A percentile compares a stretch with the other conserved stretches of the same genome.
These are phyloP conservation scores for Drosophila kurseongensis DNA, from an alignment of 1,140 invertebrate species.

Conservation along the genomic window DNA sequence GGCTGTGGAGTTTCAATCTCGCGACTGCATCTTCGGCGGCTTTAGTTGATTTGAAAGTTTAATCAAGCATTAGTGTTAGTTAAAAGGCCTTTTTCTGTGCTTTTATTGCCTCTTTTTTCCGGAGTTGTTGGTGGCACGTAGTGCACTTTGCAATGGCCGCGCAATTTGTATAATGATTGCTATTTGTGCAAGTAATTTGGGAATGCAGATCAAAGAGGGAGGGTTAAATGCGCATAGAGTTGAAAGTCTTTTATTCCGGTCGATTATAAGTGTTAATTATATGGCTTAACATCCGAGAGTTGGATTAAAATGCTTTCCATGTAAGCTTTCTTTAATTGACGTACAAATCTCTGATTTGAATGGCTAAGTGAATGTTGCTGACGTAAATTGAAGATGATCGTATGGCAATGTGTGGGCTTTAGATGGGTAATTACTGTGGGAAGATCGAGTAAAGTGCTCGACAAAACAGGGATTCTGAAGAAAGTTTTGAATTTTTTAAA, in stretches of 20 bases:
- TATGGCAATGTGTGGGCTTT: slow-evolving; percentile 27
- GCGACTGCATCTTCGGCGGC: slow-evolving; percentile 23
- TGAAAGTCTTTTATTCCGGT: slow-evolving; percentile 36
- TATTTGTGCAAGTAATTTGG: slow-evolving; percentile 61
- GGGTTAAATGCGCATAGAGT: background rate
- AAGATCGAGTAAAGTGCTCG: background rate
- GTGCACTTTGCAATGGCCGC: slow-evolving; percentile 56
- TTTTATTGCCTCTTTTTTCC: slow-evolving; percentile 37
- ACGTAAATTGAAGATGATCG: slow-evolving; percentile 16
- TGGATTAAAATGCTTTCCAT: slow-evolving; percentile 28
- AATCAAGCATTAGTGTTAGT: slow-evolving; percentile 58
- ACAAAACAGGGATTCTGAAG: background rate
- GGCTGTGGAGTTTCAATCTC: slow-evolving; percentile 1
- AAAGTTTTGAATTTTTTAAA: no score
- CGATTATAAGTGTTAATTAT: slow-evolving; percentile 62
- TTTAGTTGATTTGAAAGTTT: slow-evolving; percentile 70
- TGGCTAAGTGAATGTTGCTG: slow-evolving; percentile 16
- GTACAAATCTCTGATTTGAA: slow-evolving; percentile 13
- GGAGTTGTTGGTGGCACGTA: slow-evolving; percentile 42
- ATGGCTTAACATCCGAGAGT: slow-evolving; percentile 39
- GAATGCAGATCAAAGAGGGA: slow-evolving; percentile 12
- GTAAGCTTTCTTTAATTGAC: slow-evolving; percentile 43
- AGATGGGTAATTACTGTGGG: slow-evolving; percentile 23
- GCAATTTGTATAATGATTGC: slow-evolving; percentile 62
- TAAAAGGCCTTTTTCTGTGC: slow-evolving; percentile 40